Base-by-base conservation (phyloP, 2,888 invertebrate species). In the Drosophila pullipes region DNA sequence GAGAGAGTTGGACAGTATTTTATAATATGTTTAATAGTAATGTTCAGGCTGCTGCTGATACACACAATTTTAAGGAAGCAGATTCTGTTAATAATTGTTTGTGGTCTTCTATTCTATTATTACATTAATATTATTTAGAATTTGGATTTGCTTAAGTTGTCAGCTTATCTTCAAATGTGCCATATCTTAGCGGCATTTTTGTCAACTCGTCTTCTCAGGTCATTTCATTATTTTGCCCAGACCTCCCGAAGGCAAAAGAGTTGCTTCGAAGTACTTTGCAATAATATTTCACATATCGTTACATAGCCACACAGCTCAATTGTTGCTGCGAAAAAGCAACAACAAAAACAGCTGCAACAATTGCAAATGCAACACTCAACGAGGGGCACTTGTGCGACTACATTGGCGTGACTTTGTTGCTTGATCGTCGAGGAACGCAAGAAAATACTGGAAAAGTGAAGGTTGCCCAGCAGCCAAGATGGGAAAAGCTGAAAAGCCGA, bases 361-460 rank as follows among this genome's bases (percentile, higher is more conserved):
- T 41, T 50, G 53, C 41, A 61, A 54, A 44, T 25, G 61, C 63
- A 22, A 47, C 22, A 22, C 22, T 47, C 22, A 22, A 22, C 47
- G 13, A 22, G 39, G 18, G 49, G 31, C 63, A 82, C 60, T 77
- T 82, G 77, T 81, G 76, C 61, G 76, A 81, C 83, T 83, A 81
- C 73, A 82, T 74, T 73, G 78, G 83, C 89, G 85, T 91, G 89
- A 86, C 91, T 88, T 64, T 71, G 83, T 63, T 71, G 70, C 68
- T 77, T 69, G 68, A 78, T 81, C 68, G 68, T 39, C 25, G 63
- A 50, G 52, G 55, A 68, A 33, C 63, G 63, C 59, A 80, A 80
- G 70, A 77, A 65, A 80, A 80, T 72, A 63, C 55, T 60, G 68
- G 54, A 85, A 88, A 91, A 92, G 92, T 92, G 92, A 92, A 92